Evolutionary conservation across 1,140 invertebrate species (phyloP), one percentile per base, ranked within the genome.

Genomic region (Lepidurus apus): DNA sequence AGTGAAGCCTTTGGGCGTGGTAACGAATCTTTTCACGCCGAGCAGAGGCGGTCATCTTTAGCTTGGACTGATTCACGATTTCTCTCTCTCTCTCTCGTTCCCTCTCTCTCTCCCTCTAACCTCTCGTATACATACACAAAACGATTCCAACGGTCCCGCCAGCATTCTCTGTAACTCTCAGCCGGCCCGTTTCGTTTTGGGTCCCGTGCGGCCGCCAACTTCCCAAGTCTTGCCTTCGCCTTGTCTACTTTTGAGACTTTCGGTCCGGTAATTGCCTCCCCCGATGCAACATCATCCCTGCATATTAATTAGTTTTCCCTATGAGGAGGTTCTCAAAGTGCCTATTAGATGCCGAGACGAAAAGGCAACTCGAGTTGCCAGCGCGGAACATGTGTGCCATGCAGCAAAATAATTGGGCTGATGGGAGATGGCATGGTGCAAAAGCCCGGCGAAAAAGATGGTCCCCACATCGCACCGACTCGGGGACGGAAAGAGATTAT

Each of bases 51-150:
- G 74, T 75, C 74, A 65, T 65, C 53, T 65, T 65, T 17, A 65
- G 53, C 53, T 65, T 65, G 53, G 76, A 45, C 45, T 77, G 45
- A 77, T 65, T 65, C 76, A 65, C 44, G 76, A 45, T 44, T 77
- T 77, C 65, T 77, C 24, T 45, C 65, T 76, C 43, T 77, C 45
- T 17, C 43, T 42, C 24, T 26, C 42, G 7, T 43, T 76, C 43
- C n/a, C 6, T 11, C 44, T 43, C 42, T 3, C 34, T 76, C n/a
- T 76, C 43, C 47, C 43, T 76, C n/a, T 74, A 13, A 3, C 6
- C 1, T 76, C 44, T n/a, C 75, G 13, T 24, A 26, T 13, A 44
- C 17, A 43, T n/a, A 43, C 42, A 26, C 17, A 17, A 65, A 65
- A 65, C 9, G 17, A 21, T 65, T 65, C 53, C 53, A 65, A 65